Conservation (phyloP, 2,888 invertebrate genomes). For the Meta bourneti region DNA sequence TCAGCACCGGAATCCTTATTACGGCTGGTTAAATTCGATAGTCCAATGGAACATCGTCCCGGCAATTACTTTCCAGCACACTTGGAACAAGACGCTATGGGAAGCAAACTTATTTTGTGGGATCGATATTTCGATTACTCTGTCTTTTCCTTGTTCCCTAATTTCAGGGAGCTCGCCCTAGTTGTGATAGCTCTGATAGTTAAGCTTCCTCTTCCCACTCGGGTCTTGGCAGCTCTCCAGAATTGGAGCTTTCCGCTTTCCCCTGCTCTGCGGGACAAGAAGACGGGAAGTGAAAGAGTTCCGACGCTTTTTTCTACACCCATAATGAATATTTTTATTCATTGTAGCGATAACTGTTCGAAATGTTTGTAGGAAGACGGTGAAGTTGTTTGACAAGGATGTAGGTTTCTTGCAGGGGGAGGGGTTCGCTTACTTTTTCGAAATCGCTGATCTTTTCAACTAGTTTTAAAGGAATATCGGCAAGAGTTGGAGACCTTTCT, state of each 20-base stretch:
- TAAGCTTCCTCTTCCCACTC: conserved; percentile 13
- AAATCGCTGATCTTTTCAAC: no score
- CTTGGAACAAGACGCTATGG: not conserved
- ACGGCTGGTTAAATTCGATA: not conserved
- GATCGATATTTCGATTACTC: conserved; percentile 61
- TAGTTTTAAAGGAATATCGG: no score
- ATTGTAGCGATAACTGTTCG: no score
- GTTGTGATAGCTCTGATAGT: conserved; percentile 59
- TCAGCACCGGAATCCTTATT: no score
- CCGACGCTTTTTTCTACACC: conserved; percentile 3
- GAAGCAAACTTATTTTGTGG: conserved; percentile 9
- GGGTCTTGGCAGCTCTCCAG: conserved; percentile 58
- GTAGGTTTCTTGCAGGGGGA: no score
- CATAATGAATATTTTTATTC: conserved; percentile 40
- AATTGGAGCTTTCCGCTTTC: not conserved
- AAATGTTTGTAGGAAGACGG: no score
- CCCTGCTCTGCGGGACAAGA: not conserved
- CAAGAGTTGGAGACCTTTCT: no score
- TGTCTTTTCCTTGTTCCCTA: conserved; percentile 22
- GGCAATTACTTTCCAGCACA: not conserved
- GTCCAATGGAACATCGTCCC: conserved; percentile 2
- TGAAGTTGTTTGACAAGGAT: no score
- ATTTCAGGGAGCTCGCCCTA: conserved; percentile 37
- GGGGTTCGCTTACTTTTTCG: no score
- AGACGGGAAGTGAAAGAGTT: conserved; percentile 8